phyloP scores from a whole-genome alignment of 1,140 invertebrate genomes.

The Caenorhabditis brenneri region DNA sequence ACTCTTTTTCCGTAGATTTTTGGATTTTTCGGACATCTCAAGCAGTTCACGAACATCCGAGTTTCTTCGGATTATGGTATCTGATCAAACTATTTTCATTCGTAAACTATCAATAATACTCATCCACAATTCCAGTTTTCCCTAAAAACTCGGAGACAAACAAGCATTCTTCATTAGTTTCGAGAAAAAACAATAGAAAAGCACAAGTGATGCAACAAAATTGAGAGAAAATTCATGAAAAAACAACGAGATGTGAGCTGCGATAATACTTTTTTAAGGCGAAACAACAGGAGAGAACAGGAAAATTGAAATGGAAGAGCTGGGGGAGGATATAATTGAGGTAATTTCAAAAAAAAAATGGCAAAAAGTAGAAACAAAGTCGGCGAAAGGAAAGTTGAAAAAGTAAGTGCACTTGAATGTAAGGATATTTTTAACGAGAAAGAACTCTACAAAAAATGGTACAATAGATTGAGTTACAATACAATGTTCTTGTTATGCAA shows the following conservation, averaged over 20 bases:
- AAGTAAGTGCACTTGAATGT: background rate
- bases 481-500: constrained; percentile 38
- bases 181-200: background rate
- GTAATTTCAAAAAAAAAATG: too few relatives aligned
- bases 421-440: background rate
- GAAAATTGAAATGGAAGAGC: background rate
- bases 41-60: too few relatives aligned
- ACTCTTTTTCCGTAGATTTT: too few relatives aligned
- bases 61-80: too few relatives aligned
- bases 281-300: too few relatives aligned
- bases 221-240: too few relatives aligned
- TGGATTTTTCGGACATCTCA: too few relatives aligned
- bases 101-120: too few relatives aligned
- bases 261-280: background rate
- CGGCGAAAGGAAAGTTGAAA: background rate
- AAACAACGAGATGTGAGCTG: constrained; percentile 28
- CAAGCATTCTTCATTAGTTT: background rate
- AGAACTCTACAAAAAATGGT: background rate
- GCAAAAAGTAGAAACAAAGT: background rate
- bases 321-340: too few relatives aligned
- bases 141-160: background rate
- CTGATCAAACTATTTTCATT: too few relatives aligned
- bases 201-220: background rate
- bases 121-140: too few relatives aligned
- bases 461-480: too few relatives aligned